phyloP scores from a whole-genome alignment of 2,888 invertebrate species.

The Drosophila fungiperda region DNA sequence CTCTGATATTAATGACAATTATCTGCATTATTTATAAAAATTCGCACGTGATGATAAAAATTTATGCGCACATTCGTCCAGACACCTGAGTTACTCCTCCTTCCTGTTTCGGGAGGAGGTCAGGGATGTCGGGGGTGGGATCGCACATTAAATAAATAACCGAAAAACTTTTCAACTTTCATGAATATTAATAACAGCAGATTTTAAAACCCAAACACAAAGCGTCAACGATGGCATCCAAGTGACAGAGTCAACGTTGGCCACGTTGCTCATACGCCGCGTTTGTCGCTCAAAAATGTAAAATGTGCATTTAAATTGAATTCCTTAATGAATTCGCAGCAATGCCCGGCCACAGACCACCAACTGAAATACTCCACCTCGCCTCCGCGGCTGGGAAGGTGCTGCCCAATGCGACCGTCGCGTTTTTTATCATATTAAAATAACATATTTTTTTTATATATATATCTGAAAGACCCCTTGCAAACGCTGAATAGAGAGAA shows the following conservation, averaged over 20 bases:
- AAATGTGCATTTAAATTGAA: slow-evolving; percentile 78
- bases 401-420: slow-evolving; percentile 52
- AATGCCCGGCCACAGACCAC: slow-evolving; percentile 51
- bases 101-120: slow-evolving; percentile 5
- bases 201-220: slow-evolving; percentile 48
- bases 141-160: slow-evolving; percentile 76
- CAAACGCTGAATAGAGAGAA: not conserved
- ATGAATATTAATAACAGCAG: slow-evolving; percentile 79
- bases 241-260: slow-evolving; percentile 49
- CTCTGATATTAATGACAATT: slow-evolving; percentile 50
- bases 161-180: slow-evolving; percentile 75
- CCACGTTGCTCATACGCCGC: slow-evolving; percentile 60
- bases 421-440: slow-evolving; percentile 62
- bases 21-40: slow-evolving; percentile 59
- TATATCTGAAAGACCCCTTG: slow-evolving; percentile 2
- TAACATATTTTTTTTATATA: slow-evolving; percentile 36
- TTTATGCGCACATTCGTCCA: slow-evolving; percentile 55
- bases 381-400: slow-evolving; percentile 32
- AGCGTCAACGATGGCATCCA: slow-evolving; percentile 48
- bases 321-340: slow-evolving; percentile 74
- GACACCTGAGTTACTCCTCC: slow-evolving; percentile 27
- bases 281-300: slow-evolving; percentile 59
- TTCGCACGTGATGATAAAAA: slow-evolving; percentile 55
- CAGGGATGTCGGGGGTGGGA: not conserved
- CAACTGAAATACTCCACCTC: slow-evolving; percentile 18